Base-by-base conservation (phyloP, 2,888 invertebrate species). In the Zele albiditarsus region DNA sequence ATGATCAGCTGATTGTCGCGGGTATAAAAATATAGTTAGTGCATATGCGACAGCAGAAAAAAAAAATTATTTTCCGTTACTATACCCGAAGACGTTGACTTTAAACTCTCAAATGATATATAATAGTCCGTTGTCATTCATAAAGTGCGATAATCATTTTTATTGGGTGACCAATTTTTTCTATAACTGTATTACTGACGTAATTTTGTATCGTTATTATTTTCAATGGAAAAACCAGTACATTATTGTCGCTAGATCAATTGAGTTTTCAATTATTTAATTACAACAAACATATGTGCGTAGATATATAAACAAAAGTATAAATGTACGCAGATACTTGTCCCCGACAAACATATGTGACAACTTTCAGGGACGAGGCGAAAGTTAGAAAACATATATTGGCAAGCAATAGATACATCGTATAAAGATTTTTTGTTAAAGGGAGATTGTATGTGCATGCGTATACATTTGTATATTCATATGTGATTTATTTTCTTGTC, bases 301-400 rank as follows among this genome's bases (percentile, higher is more conserved):
- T 66, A 42, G 25, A 16, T 25, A 27, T 49, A 27, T 42, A 1
- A 28, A 25, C 27, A 66, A 66, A 8, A 46, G 38, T 25, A 42
- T 42, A n/a, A 46, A 49, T 66, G 25, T 20, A 27, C 16, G 27
- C 28, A 28, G 20, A 27, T 60, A 16, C 14, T 8, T 60, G n/a
- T 53, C 60, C 60, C 28, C 60, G 60, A 28, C 16, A 25, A 60
- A 16, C 12, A 38, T 65, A 33, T 23, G 16, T 53, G 28, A 28
- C 65, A 53, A 57, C 65, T 72, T 72, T 72, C 71, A 72, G 71
- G 71, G 71, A 73, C 76, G 53, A 28, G 71, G 79, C 80, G 80
- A 80, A 80, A 80, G 80, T 80, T 80, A 76, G 78, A 78, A 80
- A 80, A 71, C 78, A 31, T 8, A 78, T 57, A 75, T 42, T 20